phyloP scores from a whole-genome alignment of 2,113 vertebrate genomes.

The Etia nguti region DNA sequence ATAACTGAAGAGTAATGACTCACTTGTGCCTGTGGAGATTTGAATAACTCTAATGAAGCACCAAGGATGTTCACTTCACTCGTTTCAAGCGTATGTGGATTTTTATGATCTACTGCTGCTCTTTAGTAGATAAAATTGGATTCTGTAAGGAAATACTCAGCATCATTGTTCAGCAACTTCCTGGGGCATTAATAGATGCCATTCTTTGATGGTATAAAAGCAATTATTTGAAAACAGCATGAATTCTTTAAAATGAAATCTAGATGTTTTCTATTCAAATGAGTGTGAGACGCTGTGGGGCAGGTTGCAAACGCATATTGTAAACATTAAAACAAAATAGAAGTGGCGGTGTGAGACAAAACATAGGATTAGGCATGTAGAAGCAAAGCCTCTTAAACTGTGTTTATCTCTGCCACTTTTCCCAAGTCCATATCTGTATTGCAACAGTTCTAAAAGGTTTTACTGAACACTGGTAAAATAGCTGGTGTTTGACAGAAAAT shows the following conservation, averaged over 20 bases:
- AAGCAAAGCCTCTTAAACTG: constrained; percentile 15
- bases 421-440: not conserved
- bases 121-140: not conserved
- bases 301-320: not conserved
- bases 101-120: not conserved
- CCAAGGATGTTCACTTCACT: not conserved
- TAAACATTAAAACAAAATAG: constrained; percentile 25
- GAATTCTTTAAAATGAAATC: constrained; percentile 22
- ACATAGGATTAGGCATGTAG: constrained; percentile 23
- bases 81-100: not conserved
- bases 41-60: not conserved
- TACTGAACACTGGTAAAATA: not conserved
- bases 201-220: constrained; percentile 54
- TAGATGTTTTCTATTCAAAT: constrained; percentile 41
- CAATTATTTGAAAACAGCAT: constrained; percentile 48
- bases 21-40: not conserved
- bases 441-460: constrained; percentile 9
- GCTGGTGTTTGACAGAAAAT: constrained; percentile 15
- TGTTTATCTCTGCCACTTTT: constrained; percentile 13
- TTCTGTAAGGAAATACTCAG: not conserved
- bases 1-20: not conserved
- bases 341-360: not conserved
- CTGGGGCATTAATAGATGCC: constrained; percentile 38
- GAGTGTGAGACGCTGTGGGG: constrained; percentile 1
- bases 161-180: constrained; percentile 17